Base-by-base conservation (phyloP, 1,140 invertebrate genomes). In the Tribolium madens region DNA sequence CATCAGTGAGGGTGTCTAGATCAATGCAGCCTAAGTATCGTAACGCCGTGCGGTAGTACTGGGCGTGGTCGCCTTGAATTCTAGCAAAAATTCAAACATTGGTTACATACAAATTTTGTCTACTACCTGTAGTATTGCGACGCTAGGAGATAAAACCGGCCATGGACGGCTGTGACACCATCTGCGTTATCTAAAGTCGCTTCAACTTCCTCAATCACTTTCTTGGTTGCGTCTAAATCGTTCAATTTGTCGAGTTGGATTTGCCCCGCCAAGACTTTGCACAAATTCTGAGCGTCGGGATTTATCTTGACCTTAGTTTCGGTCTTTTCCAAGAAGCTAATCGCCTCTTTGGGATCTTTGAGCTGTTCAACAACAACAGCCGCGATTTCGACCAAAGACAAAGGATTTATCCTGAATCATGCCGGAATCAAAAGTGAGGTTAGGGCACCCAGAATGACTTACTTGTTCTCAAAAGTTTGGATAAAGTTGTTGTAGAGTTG, bases 401-500 rank as follows among this genome's bases (percentile, higher is more conserved):
- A 87, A 1, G 95, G 95, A 87, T 98, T 98, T 72, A 99, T 97
- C 86, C 97, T 97, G 84, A 60, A 91, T 90, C 82, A 77, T 71
- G 83, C 9, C 75, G 64, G 75, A 2, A 7, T 72, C 6, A 48
- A 48, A 10, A 14, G 50, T 78, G 60, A 82, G 77, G 80, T 84
- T 86, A 83, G 80, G 73, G 77, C 57, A 14, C 7, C 57, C 60
- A 77, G 17, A 36, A 73, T 77, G 72, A 89, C 92, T 92, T 87
- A 98, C 96, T 97, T 98, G 87, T 93, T 98, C 87, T 99, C 97
- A 88, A 98, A 97, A 52, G 95, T 95, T 57, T 92, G 91, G 52
- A 99, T 89, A 84, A 98, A 98, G 84, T 96, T 96, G 81, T 93
- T 92, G 86, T 98, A 99, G 7, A 98, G 87, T 84, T 97, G 92